phyloP scores from a whole-genome alignment of 2,797 vertebrate genomes.

The Champsocephalus gunnari region DNA sequence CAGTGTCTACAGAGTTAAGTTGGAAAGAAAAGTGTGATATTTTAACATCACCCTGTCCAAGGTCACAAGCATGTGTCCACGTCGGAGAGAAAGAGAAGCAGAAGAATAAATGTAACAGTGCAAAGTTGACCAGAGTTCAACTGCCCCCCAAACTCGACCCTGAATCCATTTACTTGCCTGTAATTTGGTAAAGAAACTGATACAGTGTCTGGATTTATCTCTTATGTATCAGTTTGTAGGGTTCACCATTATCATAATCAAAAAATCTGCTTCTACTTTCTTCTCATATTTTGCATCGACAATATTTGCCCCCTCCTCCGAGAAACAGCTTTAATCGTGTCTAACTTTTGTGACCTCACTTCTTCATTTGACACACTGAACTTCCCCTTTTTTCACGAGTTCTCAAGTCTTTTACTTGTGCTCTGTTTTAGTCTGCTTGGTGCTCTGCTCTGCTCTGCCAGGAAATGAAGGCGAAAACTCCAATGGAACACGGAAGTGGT shows the following conservation, averaged over 20 bases:
- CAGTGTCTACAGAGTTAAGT: neutral
- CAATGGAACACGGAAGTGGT: constrained; percentile 84
- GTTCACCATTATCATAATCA: neutral
- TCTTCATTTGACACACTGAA: constrained; percentile 58
- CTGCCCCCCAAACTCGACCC: neutral
- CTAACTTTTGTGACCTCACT: constrained; percentile 64
- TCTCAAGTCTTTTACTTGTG: constrained; percentile 36
- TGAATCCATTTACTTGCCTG: neutral
- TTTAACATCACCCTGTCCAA: neutral
- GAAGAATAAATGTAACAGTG: neutral
- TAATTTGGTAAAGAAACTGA: neutral
- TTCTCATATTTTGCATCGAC: constrained; percentile 6
- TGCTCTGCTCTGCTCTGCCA: constrained; percentile 46
- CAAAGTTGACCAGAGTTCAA: neutral
- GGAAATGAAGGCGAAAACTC: constrained; percentile 67
- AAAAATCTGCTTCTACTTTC: neutral
- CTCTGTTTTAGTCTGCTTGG: neutral
- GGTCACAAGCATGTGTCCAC: neutral
- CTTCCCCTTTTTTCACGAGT: constrained; percentile 58
- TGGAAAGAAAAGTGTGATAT: constrained; percentile 6
- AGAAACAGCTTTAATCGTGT: constrained; percentile 26
- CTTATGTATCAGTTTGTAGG: neutral
- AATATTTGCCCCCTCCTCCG: neutral
- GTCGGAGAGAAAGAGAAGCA: constrained; percentile 5
- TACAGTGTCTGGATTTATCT: neutral